Evolutionary conservation across 2,888 invertebrate genomes (phyloP), one percentile per base, ranked within the genome.

Genomic region (Lasioglossum villosulum): DNA sequence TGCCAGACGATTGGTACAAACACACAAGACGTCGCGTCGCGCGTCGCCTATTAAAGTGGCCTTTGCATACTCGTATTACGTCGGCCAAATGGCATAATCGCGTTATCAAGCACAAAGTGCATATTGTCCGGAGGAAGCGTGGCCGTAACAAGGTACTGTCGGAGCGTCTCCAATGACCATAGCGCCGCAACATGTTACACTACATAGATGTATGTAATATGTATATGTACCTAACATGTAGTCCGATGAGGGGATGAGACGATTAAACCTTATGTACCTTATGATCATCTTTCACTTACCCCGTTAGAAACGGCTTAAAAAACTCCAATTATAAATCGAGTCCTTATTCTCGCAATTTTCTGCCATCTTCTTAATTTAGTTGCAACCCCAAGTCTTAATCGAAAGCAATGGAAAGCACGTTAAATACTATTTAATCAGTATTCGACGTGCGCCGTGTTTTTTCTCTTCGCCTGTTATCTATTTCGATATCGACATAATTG

Each of bases 41-140:
- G 39, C 34, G 48, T 30, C 23, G 37, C 34, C 42, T 52, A 45
- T 68, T 76, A 73, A 80, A 76, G 45, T 83, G 27, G 73, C 37
- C 45, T 48, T n/a, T 63, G 73, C 72, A 27, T 14, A 39, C 39
- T 76, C 23, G 72, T 52, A 27, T 75, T 80, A 42, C 63, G 52
- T 73, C 72, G 45, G 42, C 85, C 66, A 75, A 83, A 74, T 81
- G 77, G 74, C 78, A 81, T 85, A 85, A 88, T 81, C 77, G 37
- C 39, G 66, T 88, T 88, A 88, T 78, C 39, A 75, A 76, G 81
- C 75, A 83, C 77, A 87, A 87, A 88, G 88, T 88, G 88, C 88
- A 87, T 78, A 81, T 72, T 81, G 59, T 74, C 52, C 78, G 75
- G 73, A 75, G 84, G 81, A 63, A 68, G 81, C 82, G 77, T 66